These are phyloP conservation scores for Anguilla anguilla DNA, from an alignment of 2,797 vertebrate species.

Conservation along the genomic window DNA sequence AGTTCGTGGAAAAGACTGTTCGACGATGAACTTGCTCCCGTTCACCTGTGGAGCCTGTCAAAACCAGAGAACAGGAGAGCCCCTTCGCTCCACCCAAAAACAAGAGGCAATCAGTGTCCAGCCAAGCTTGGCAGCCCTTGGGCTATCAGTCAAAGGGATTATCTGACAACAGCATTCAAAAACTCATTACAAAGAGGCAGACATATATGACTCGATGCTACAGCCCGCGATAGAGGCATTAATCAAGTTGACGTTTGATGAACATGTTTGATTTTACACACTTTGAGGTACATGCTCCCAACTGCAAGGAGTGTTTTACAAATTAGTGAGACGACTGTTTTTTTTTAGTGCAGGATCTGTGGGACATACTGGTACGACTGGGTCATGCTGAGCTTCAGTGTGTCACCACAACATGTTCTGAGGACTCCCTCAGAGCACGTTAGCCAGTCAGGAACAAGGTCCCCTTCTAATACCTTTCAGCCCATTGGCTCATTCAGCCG, in stretches of 20 bases:
- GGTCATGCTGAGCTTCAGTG: not conserved
- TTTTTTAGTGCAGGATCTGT: constrained; percentile 9
- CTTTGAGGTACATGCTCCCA: not conserved
- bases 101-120: constrained; percentile 20
- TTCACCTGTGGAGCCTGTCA: not conserved
- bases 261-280: constrained; percentile 19
- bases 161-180: constrained; percentile 22
- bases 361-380: not conserved
- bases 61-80: not conserved
- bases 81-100: not conserved
- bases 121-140: not conserved
- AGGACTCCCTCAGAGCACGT: not conserved
- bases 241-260: constrained; percentile 21
- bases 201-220: constrained; percentile 1
- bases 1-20: not conserved
- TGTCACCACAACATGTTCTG: not conserved
- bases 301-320: constrained; percentile 2
- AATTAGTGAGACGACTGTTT: not conserved
- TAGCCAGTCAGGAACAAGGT: not conserved
- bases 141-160: constrained; percentile 16
- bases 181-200: constrained; percentile 7
- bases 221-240: constrained; percentile 16
- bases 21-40: not conserved
- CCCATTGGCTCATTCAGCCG: not conserved
- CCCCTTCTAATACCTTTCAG: not conserved